A percentile compares a stretch with the other conserved stretches of the same genome.
These are phyloP conservation scores for Pachydiplax longipennis DNA, from an alignment of 2,888 invertebrate genomes.

Conservation along the genomic window DNA sequence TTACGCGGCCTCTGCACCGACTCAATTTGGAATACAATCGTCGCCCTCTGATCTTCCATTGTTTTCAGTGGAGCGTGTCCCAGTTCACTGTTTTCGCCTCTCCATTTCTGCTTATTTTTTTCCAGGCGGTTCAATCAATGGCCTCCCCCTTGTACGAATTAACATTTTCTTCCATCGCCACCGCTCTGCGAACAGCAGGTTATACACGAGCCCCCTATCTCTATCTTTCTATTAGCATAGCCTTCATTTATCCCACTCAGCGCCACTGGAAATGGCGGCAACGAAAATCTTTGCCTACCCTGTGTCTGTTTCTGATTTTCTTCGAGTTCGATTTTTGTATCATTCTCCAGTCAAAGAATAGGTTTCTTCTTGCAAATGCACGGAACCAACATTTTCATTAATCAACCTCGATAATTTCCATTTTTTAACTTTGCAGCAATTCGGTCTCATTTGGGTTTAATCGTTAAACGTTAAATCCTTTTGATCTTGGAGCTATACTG, in stretches of 20 bases:
- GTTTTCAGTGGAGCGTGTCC: background rate
- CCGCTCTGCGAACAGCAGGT: background rate
- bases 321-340: background rate
- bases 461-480: too few species aligned
- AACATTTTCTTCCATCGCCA: background rate
- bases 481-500: too few species aligned
- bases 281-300: background rate
- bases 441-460: too few species aligned
- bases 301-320: background rate
- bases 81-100: background rate
- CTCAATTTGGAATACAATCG: slow-evolving; percentile 1
- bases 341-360: too few species aligned
- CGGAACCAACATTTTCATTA: background rate
- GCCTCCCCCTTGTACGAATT: background rate
- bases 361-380: background rate
- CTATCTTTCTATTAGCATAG: background rate
- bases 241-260: background rate
- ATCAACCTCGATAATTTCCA: too few species aligned
- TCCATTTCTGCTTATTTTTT: background rate
- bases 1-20: background rate
- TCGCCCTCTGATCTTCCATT: slow-evolving; percentile 1
- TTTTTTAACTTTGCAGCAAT: too few species aligned
- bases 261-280: background rate
- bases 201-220: background rate
- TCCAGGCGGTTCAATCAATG: background rate